Evolutionary conservation across 1,140 invertebrate genomes (phyloP).

Genomic region (Panonychus citri): DNA sequence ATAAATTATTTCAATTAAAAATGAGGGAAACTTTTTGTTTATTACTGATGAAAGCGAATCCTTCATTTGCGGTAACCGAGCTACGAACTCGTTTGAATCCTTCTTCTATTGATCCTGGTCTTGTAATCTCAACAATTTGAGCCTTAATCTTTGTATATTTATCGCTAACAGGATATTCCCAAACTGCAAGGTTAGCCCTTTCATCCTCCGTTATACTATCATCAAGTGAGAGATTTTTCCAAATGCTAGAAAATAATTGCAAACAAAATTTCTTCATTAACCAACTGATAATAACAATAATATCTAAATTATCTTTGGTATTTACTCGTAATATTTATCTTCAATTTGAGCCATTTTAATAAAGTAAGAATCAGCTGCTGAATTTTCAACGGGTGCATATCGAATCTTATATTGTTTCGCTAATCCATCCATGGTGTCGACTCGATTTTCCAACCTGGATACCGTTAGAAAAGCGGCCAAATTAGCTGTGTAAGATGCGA

Average conservation of each 20-base stretch:
- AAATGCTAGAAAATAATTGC: conserved; percentile 30
- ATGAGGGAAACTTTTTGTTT: background rate
- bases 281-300: background rate
- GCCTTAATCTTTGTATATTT: conserved; percentile 97
- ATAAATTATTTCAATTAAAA: background rate
- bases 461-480: conserved; percentile 81
- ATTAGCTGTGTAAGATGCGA: conserved; percentile 90
- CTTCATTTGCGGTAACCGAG: conserved; percentile 33
- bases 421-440: conserved; percentile 73
- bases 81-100: conserved; percentile 36
- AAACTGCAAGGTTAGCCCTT: conserved; percentile 74
- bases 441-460: conserved; percentile 63
- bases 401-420: conserved; percentile 85
- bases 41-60: conserved; percentile 67
- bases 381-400: conserved; percentile 60
- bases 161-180: conserved; percentile 94
- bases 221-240: conserved; percentile 91
- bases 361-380: conserved; percentile 73
- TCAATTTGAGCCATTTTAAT: conserved; percentile 87
- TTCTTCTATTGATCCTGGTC: conserved; percentile 42
- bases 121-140: conserved; percentile 67
- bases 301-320: background rate
- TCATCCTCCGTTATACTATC: conserved; percentile 69
- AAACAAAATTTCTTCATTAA: too few species aligned
- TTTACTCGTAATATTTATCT: conserved; percentile 56